Percentiles rank a stretch among this genome's conserved stretches.
phyloP scores from a whole-genome alignment of 2,888 invertebrate genomes.

The Pristionchus exspectatus region DNA sequence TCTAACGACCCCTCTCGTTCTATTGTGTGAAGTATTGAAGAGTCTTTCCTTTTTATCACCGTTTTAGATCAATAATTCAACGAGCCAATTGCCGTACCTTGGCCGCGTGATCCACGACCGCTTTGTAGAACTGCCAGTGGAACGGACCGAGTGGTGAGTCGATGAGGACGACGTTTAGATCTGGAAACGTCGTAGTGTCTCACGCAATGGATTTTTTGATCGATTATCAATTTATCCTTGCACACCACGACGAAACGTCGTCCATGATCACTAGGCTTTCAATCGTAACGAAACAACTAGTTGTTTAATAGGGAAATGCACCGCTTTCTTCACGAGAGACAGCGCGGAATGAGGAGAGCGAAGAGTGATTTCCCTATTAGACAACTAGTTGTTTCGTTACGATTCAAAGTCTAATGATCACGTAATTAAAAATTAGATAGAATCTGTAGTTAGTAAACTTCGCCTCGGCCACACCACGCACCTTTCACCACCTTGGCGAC shows the following conservation, averaged over 20 bases:
- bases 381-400: too few species aligned
- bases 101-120: conserved; percentile 42
- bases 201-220: background rate
- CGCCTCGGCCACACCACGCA: conserved; percentile 9
- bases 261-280: too few species aligned
- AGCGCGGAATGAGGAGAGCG: too few species aligned
- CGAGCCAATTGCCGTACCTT: background rate
- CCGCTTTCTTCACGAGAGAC: too few species aligned
- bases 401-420: too few species aligned
- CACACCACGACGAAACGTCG: background rate
- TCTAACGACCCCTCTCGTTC: too few species aligned
- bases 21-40: too few species aligned
- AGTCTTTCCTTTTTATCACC: too few species aligned
- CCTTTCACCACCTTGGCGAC: conserved; percentile 51
- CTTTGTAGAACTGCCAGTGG: conserved; percentile 50
- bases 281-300: too few species aligned
- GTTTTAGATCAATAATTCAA: background rate
- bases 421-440: background rate
- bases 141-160: conserved; percentile 33
- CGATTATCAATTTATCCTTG: conserved; percentile 6
- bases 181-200: background rate
- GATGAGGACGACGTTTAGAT: conserved; percentile 46
- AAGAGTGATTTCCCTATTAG: too few species aligned
- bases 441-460: background rate
- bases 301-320: too few species aligned